phyloP scores from a whole-genome alignment of 2,888 invertebrate genomes.

The Mechanitis mazaeus region DNA sequence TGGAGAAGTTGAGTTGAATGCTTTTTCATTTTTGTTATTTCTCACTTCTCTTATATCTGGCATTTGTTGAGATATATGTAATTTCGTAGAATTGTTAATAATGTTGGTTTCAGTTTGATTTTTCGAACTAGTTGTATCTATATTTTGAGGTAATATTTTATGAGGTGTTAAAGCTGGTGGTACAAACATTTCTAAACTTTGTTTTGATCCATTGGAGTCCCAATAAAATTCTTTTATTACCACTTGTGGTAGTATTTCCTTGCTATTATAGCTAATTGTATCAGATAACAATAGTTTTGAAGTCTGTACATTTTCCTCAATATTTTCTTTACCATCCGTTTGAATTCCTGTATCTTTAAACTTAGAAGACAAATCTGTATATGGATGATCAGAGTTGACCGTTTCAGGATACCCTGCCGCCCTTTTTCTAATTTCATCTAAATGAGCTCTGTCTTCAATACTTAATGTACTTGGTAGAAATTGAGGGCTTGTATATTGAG shows the following conservation, averaged over 20 bases:
- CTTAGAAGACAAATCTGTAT: conserved; percentile 32
- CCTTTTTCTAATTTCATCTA: conserved; percentile 17
- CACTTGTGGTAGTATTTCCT: conserved; percentile 35
- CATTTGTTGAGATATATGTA: neutral
- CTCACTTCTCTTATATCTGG: neutral
- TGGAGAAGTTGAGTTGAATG: too few relatives aligned
- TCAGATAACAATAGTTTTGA: conserved; percentile 7
- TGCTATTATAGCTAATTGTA: conserved; percentile 3
- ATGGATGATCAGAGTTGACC: conserved; percentile 4
- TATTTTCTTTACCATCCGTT: conserved; percentile 12
- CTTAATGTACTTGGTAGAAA: conserved; percentile 9
- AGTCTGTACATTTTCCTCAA: conserved; percentile 12
- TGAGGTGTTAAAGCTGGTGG: neutral
- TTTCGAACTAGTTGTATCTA: conserved; percentile 4
- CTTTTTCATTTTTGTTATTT: neutral
- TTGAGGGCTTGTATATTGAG: conserved; percentile 8
- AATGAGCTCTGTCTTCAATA: conserved; percentile 16
- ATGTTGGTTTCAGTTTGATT: conserved; percentile 7
- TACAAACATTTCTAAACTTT: conserved; percentile 12
- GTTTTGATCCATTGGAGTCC: conserved; percentile 34
- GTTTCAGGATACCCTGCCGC: neutral
- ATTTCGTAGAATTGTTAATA: neutral
- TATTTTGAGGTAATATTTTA: neutral
- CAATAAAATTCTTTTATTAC: conserved; percentile 47
- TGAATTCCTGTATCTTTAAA: conserved; percentile 24